These are phyloP conservation scores for Steinernema feltiae DNA, from an alignment of 1,140 invertebrate genomes.

Conservation along the genomic window DNA sequence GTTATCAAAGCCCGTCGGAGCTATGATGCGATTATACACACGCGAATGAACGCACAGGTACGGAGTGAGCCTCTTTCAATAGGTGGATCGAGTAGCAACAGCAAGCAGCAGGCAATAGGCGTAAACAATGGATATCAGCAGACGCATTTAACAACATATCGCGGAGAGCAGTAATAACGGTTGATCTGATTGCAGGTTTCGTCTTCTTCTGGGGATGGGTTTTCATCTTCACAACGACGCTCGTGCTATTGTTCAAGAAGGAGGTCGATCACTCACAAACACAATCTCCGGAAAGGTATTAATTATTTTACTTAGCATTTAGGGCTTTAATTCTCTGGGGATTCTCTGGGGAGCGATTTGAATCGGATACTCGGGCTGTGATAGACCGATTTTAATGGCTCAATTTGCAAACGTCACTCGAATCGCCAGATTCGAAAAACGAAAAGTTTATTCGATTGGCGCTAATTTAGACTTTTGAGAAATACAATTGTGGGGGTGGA, in stretches of 20 bases:
- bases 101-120: neutral
- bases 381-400: slow-evolving; percentile 13
- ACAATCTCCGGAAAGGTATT: slow-evolving; percentile 15
- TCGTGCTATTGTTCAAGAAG: slow-evolving; percentile 80
- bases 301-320: neutral
- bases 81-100: too few species aligned
- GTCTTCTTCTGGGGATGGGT: slow-evolving; percentile 88
- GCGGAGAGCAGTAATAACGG: neutral
- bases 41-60: neutral
- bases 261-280: slow-evolving; percentile 65
- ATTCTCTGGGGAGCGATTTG: neutral
- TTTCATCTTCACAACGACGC: slow-evolving; percentile 81
- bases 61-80: too few species aligned
- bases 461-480: neutral
- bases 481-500: neutral
- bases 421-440: slow-evolving; percentile 4
- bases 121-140: neutral
- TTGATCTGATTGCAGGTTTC: slow-evolving; percentile 67
- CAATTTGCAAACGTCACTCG: neutral
- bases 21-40: neutral
- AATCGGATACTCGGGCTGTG: slow-evolving; percentile 1
- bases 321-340: neutral
- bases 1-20: neutral
- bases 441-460: slow-evolving; percentile 9
- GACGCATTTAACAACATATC: too few species aligned